phyloP scores from a whole-genome alignment of 2,888 invertebrate genomes.

The Drosophila vallismaia region DNA sequence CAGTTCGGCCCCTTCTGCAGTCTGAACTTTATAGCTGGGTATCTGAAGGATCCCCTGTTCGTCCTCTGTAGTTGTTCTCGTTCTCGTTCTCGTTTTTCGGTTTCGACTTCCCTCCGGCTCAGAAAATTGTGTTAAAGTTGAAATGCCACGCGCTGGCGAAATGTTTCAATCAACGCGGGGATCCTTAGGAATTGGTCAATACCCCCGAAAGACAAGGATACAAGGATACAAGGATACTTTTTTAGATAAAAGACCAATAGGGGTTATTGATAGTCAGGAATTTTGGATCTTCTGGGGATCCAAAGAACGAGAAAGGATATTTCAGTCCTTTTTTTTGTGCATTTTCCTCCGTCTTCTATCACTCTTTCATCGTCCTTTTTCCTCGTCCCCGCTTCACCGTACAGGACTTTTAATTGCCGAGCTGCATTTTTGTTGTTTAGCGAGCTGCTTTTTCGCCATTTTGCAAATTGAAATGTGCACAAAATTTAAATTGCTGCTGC shows the following conservation, averaged over 20 bases:
- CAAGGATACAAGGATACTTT: background rate
- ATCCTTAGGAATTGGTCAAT: conserved; percentile 5
- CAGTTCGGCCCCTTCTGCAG: background rate
- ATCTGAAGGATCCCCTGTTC: conserved; percentile 16
- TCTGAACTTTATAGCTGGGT: conserved; percentile 17
- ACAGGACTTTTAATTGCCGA: conserved; percentile 33
- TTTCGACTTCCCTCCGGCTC: conserved; percentile 19
- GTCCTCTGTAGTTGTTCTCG: conserved; percentile 48
- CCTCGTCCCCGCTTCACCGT: conserved; percentile 4
- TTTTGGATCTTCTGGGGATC: no score
- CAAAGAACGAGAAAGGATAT: no score
- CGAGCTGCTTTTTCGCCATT: conserved; percentile 53
- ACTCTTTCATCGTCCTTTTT: no score
- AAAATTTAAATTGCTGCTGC: conserved; percentile 73
- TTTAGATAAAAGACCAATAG: background rate
- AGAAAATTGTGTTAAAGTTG: conserved; percentile 69
- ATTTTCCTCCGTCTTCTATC: background rate
- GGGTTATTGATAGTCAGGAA: no score
- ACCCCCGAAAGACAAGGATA: background rate
- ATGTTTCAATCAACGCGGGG: conserved; percentile 69
- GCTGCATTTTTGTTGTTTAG: conserved; percentile 47
- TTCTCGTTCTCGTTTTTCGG: conserved; percentile 17
- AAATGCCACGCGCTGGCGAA: conserved; percentile 65
- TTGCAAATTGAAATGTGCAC: conserved; percentile 69
- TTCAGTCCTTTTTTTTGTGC: background rate